A percentile compares a stretch with the other conserved stretches of the same genome.
Evolutionary conservation across 2,888 invertebrate species (phyloP).

Genomic region (Volucella inflata): DNA sequence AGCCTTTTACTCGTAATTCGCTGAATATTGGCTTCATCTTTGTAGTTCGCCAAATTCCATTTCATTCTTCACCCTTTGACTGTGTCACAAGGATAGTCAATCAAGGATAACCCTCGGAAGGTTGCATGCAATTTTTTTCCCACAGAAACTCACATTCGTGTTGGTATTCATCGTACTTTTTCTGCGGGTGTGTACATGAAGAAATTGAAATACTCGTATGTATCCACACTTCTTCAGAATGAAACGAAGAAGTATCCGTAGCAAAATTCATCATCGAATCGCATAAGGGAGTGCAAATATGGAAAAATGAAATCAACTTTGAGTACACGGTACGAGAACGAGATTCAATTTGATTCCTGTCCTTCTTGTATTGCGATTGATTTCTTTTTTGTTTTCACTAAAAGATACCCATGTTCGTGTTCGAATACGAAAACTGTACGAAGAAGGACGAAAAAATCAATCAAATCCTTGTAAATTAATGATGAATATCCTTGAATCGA

Average conservation of each 20-base stretch:
- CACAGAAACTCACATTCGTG: slow-evolving; percentile 5
- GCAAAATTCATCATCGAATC: background rate
- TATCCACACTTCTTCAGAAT: background rate
- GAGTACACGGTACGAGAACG: slow-evolving; percentile 16
- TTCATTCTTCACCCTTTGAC: slow-evolving; percentile 30
- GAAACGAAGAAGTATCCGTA: background rate
- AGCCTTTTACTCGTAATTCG: slow-evolving; percentile 10
- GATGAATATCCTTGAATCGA: slow-evolving; percentile 53
- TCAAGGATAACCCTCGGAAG: background rate
- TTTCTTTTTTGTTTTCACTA: slow-evolving; percentile 3
- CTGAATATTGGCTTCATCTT: slow-evolving; percentile 20
- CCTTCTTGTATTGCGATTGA: background rate
- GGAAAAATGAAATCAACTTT: slow-evolving; percentile 21
- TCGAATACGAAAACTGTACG: background rate
- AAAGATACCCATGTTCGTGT: background rate
- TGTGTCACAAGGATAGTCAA: no score
- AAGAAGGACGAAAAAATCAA: slow-evolving; percentile 52
- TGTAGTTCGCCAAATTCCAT: background rate
- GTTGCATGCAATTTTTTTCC: slow-evolving; percentile 19
- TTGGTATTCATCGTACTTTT: background rate
- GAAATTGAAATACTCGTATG: background rate
- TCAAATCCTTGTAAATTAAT: slow-evolving; percentile 57
- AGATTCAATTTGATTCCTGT: slow-evolving; percentile 20
- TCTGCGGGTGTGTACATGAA: slow-evolving; percentile 27
- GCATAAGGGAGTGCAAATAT: slow-evolving; percentile 42